These are phyloP conservation scores for Brachionus rotundiformis DNA, from an alignment of 1,140 invertebrate species.

Conservation along the genomic window DNA sequence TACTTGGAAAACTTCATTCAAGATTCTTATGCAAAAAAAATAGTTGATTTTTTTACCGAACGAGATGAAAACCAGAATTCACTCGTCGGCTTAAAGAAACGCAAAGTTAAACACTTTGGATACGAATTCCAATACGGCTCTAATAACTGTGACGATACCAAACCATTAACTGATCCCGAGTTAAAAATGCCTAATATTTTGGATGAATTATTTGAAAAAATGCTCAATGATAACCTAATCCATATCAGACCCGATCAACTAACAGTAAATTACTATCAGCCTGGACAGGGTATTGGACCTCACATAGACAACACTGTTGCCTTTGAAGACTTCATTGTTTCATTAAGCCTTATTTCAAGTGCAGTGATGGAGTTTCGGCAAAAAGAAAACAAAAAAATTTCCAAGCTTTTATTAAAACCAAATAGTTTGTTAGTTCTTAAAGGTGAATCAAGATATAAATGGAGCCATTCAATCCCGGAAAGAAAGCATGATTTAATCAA, in stretches of 20 bases:
- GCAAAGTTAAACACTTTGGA: constrained; percentile 87
- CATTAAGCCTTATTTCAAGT: constrained; percentile 79
- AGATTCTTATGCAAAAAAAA: constrained; percentile 29
- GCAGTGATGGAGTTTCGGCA: constrained; percentile 83
- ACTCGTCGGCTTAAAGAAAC: constrained; percentile 72
- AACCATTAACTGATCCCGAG: constrained; percentile 68
- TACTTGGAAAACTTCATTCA: constrained; percentile 43
- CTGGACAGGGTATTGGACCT: constrained; percentile 89
- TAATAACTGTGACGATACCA: constrained; percentile 79
- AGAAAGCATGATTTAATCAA: constrained; percentile 77
- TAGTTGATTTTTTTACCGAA: neutral
- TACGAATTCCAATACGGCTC: constrained; percentile 86
- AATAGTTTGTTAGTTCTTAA: constrained; percentile 81
- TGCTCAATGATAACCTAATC: constrained; percentile 66
- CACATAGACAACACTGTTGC: constrained; percentile 93
- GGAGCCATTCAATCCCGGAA: constrained; percentile 73
- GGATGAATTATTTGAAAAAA: constrained; percentile 70
- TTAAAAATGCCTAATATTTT: constrained; percentile 72
- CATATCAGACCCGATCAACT: constrained; percentile 77
- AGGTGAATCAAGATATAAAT: constrained; percentile 72
- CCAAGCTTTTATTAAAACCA: constrained; percentile 72
- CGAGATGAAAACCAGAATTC: constrained; percentile 41
- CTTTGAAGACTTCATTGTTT: constrained; percentile 84
- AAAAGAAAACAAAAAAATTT: constrained; percentile 66
- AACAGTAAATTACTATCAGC: constrained; percentile 85